Evolutionary conservation across 2,888 invertebrate species (phyloP), one percentile per base, ranked within the genome.

Genomic region (Ceriagrion tenellum): DNA sequence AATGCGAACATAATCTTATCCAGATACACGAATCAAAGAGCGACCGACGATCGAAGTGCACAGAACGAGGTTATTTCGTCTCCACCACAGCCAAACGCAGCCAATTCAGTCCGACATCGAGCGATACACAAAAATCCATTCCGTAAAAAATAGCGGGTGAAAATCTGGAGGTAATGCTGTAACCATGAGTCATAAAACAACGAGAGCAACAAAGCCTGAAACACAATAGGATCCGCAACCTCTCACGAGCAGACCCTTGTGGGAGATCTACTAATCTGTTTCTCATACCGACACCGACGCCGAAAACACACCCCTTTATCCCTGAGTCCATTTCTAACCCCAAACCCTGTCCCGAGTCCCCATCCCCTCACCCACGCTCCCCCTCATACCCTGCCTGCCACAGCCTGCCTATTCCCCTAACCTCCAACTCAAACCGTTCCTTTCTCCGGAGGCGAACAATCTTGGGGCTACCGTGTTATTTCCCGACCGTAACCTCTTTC

Each of bases 391-490:
- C 89, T 55, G 26, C 12, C 40, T 88, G 8, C n/a, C 13, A 23
- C 88, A 47, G 12, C 47, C 88, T 40, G 4, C 47, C 88, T 40
- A 35, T 89, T 16, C 55, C 89, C 35, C 88, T 3, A n/a, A 10
- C n/a, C 69, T 13, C 16, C 69, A 8, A 3, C 69, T 6, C n/a
- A 69, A 16, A 26, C 69, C 69, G 69, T n/a, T 69, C n/a, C 35
- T 81, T 81, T 81, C 35, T 93, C n/a, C 93, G 47, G 93, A 69
- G 69, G 69, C 47, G 69, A 93, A 93, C 93, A 93, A 93, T 93
- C 93, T 81, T 93, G 47, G 93, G 69, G n/a, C 59, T 20, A 47
- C 63, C 93, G 74, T 93, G 93, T 93, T 93, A 93, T 93, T 93
- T 93, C 69, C 93, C 10, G 59, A 26, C 40, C 59, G 63, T 63